These are phyloP conservation scores for Tyrannus savana DNA, from an alignment of 2,113 vertebrate species.

Conservation along the genomic window DNA sequence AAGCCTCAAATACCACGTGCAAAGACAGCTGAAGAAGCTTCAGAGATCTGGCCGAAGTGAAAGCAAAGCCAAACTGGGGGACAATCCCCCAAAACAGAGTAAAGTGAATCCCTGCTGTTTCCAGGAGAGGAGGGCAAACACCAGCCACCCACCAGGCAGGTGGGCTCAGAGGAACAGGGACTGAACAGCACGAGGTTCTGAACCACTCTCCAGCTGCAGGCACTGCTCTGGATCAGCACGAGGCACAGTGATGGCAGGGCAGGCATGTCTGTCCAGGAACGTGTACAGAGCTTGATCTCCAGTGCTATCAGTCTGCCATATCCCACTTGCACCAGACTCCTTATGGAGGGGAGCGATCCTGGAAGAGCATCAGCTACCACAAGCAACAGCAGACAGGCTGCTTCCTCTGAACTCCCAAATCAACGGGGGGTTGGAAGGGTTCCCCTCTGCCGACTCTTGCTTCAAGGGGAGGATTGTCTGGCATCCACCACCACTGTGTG, in stretches of 20 bases:
- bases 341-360: background rate
- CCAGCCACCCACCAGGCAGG: background rate
- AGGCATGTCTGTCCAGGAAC: background rate
- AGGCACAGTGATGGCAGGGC: background rate
- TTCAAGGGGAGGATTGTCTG: background rate
- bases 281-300: background rate
- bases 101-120: accelerated
- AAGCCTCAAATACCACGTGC: accelerated
- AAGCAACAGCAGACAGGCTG: background rate
- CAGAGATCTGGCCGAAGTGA: background rate
- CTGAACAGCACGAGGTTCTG: accelerated
- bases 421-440: background rate
- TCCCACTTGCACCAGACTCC: background rate
- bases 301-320: background rate
- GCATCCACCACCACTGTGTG: accelerated
- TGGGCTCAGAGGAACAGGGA: background rate
- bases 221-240: accelerated
- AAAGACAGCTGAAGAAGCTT: background rate
- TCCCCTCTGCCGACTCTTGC: background rate
- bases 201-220: background rate
- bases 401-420: background rate
- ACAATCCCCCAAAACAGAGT: background rate
- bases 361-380: background rate
- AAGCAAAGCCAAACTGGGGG: background rate
- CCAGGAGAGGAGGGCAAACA: background rate